Base-by-base conservation (phyloP, 2,113 vertebrate species). In the Nerophis ophidion region DNA sequence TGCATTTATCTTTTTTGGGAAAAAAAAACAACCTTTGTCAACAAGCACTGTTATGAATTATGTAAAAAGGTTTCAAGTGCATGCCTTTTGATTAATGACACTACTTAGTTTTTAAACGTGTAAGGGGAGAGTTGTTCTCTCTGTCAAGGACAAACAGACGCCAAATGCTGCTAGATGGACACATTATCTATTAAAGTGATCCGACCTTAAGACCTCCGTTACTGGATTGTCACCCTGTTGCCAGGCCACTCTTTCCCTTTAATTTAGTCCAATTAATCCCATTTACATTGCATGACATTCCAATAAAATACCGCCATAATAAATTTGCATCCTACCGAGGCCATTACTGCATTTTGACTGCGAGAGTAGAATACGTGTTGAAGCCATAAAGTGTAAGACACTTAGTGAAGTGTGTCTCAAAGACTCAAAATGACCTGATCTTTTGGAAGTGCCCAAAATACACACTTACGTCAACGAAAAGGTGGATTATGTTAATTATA, bases 201-300 rank as follows among this genome's bases (percentile, higher is more conserved):
- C 51, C 59, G 65, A 57, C 51, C 62, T 54, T 8, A 0, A 61
- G 60, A 63, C 61, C 60, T 60, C 51, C 48, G 54, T 67, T 64
- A 64, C 48, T 17, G 57, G 60, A 73, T 38, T 57, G 11, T 70
- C 52, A 65, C 71, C 71, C 67, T 77, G 60, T 70, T 70, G 70
- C 45, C 40, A 15, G n/a, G 49, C 47, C 50, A 45, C 38, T 44
- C 50, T 16, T 26, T 6, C 38, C 48, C 38, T 59, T 68, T 65
- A 65, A 71, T 62, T 62, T 44, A 33, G 33, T 55, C 63, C 40
- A 72, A 69, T 40, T 65, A 51, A 58, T 60, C 52, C 52, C 60
- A 67, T 67, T 75, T 69, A 65, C 54, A 54, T 68, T 44, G 60
- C 60, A 58, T 49, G 52, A 38, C 52, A 67, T 60, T 47, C 44